Percentiles rank a stretch among this genome's conserved stretches.
phyloP scores from a whole-genome alignment of 2,888 invertebrate genomes.

The Drosophila anomelani region DNA sequence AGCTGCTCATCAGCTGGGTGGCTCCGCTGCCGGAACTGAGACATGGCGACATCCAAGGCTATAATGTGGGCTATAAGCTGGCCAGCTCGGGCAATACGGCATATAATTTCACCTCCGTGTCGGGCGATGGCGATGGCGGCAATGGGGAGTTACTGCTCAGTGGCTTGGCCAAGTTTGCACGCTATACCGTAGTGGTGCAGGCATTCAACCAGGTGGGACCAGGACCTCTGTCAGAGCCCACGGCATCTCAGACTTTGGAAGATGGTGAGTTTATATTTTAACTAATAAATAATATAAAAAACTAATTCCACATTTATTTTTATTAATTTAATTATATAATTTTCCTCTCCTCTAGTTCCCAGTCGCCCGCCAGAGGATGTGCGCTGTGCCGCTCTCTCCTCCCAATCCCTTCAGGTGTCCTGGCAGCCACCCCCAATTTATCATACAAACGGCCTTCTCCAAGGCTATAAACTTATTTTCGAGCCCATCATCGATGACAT shows the following conservation, averaged over 20 bases:
- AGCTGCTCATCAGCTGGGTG: conserved; percentile 90
- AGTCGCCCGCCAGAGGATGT: conserved; percentile 92
- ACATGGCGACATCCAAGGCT: conserved; percentile 91
- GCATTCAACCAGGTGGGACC: conserved; percentile 91
- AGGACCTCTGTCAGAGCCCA: conserved; percentile 89
- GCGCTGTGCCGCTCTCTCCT: conserved; percentile 90
- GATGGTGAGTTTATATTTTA: conserved; percentile 86
- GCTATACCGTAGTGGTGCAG: conserved; percentile 89
- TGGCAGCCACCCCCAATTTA: conserved; percentile 92
- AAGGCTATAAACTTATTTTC: conserved; percentile 90
- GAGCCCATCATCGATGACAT: conserved; percentile 88
- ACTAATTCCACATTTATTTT: background rate
- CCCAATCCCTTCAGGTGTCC: conserved; percentile 91
- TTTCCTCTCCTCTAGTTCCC: conserved; percentile 87
- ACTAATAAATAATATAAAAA: background rate
- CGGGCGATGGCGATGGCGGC: conserved; percentile 89
- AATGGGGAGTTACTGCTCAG: conserved; percentile 88
- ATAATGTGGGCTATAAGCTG: conserved; percentile 87
- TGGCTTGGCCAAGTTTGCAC: conserved; percentile 88
- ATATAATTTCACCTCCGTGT: conserved; percentile 89
- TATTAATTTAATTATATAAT: background rate
- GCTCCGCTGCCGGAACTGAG: conserved; percentile 89
- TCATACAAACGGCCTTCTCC: conserved; percentile 90
- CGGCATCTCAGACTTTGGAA: conserved; percentile 89
- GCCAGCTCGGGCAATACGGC: conserved; percentile 85